A percentile compares a stretch with the other conserved stretches of the same genome.
Evolutionary conservation across 2,888 invertebrate species (phyloP).

Genomic region (Entomobrya proxima): DNA sequence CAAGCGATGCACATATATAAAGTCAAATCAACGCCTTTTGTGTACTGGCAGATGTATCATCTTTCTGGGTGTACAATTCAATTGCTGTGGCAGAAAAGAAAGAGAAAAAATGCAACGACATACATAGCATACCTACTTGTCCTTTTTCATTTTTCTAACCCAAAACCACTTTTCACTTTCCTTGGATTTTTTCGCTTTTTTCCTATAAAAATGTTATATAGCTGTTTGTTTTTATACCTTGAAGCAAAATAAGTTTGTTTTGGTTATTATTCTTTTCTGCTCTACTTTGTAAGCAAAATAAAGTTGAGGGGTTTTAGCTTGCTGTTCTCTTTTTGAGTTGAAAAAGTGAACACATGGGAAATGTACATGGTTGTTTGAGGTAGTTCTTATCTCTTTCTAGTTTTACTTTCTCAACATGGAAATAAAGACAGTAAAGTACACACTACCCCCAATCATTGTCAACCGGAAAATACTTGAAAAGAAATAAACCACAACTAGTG

Average conservation of each 20-base stretch:
- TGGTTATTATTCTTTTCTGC: too few relatives aligned
- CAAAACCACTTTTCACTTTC: too few relatives aligned
- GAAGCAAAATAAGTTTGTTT: too few relatives aligned
- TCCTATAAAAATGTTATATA: too few relatives aligned
- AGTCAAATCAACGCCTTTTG: constrained; percentile 36
- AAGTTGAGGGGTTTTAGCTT: neutral
- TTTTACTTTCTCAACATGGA: neutral
- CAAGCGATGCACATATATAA: neutral
- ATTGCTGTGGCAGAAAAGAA: constrained; percentile 1
- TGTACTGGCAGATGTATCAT: neutral
- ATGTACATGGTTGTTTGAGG: neutral
- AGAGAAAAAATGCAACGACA: neutral
- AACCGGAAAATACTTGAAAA: too few relatives aligned
- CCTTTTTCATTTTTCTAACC: too few relatives aligned
- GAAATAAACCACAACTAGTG: neutral
- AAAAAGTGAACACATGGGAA: constrained; percentile 27
- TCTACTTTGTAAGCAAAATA: neutral
- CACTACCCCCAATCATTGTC: too few relatives aligned
- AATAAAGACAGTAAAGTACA: neutral
- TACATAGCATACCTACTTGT: neutral
- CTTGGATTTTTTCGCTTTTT: too few relatives aligned
- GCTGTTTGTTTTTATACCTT: too few relatives aligned
- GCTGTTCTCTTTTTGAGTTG: neutral
- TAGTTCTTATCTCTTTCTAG: neutral
- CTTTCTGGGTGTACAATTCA: constrained; percentile 11